These are phyloP conservation scores for Anadara kagoshimensis DNA, from an alignment of 1,140 invertebrate genomes.

Conservation along the genomic window DNA sequence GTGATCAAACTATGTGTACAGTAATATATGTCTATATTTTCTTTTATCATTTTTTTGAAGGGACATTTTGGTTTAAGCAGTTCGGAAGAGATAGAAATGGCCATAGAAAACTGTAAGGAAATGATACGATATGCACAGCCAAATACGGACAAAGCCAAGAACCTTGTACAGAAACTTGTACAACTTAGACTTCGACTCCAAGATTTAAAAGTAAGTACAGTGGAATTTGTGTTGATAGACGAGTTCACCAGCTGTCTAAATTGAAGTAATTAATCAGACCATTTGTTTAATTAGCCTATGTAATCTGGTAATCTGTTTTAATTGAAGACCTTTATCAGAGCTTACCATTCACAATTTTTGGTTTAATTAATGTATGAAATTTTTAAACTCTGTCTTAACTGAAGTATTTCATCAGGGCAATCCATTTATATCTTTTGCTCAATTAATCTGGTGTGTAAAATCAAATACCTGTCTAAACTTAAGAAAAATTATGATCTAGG, in stretches of 20 bases:
- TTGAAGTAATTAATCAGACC: too few species aligned
- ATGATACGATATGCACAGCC: constrained; percentile 82
- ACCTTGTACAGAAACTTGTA: constrained; percentile 88
- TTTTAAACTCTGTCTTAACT: too few species aligned
- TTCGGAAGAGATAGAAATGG: constrained; percentile 74
- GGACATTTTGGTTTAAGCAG: constrained; percentile 72
- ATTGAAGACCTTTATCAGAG: too few species aligned
- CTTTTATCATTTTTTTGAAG: constrained; percentile 48
- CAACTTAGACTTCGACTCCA: constrained; percentile 86
- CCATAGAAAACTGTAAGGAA: constrained; percentile 83
- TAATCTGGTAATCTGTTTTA: too few species aligned
- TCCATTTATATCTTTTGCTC: background rate
- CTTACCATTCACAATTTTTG: background rate
- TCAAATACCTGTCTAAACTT: too few species aligned
- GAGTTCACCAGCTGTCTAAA: too few species aligned
- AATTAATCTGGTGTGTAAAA: too few species aligned
- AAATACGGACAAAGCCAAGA: constrained; percentile 85
- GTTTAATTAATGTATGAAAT: too few species aligned
- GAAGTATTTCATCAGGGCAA: too few species aligned
- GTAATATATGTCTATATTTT: background rate
- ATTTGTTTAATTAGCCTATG: too few species aligned
- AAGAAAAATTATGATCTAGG: too few species aligned
- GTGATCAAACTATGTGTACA: background rate
- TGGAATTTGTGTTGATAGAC: too few species aligned
- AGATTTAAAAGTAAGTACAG: constrained; percentile 81